These are phyloP conservation scores for Isichthys henryi DNA, from an alignment of 2,113 vertebrate genomes.

Conservation along the genomic window DNA sequence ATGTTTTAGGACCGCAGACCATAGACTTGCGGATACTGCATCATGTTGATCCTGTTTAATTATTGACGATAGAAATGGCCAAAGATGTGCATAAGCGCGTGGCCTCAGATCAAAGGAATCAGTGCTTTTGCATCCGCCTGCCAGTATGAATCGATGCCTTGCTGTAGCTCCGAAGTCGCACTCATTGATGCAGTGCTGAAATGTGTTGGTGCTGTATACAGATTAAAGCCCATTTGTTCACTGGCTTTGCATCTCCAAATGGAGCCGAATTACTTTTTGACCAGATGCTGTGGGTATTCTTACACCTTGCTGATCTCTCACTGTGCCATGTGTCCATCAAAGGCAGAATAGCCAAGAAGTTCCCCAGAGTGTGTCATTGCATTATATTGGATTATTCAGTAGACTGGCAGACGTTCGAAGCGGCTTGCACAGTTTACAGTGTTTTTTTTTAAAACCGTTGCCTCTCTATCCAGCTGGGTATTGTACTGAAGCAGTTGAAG, in stretches of 20 bases:
- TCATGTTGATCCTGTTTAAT: not conserved
- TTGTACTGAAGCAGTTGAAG: not conserved
- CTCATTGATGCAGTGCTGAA: not conserved
- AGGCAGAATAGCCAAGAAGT: not conserved
- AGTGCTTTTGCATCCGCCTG: not conserved
- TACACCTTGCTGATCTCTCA: not conserved
- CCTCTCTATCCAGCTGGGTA: not conserved
- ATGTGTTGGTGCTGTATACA: not conserved
- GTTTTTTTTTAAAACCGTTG: not conserved
- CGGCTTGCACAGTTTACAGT: not conserved
- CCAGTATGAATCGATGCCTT: not conserved
- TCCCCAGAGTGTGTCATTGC: not conserved
- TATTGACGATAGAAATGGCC: not conserved
- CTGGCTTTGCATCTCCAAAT: not conserved
- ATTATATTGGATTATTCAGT: slow-evolving; percentile 8
- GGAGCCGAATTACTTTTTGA: not conserved
- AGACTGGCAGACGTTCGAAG: not conserved
- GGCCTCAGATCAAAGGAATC: not conserved
- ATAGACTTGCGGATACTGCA: not conserved
- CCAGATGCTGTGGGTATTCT: not conserved
- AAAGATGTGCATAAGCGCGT: not conserved
- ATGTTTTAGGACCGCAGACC: not conserved
- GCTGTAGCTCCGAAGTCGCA: not conserved
- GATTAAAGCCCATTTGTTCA: not conserved
- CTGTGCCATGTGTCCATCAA: not conserved